Percentiles rank a stretch among this genome's conserved stretches.
Conservation (phyloP, 2,113 vertebrate genomes). For the Callorhinus ursinus region DNA sequence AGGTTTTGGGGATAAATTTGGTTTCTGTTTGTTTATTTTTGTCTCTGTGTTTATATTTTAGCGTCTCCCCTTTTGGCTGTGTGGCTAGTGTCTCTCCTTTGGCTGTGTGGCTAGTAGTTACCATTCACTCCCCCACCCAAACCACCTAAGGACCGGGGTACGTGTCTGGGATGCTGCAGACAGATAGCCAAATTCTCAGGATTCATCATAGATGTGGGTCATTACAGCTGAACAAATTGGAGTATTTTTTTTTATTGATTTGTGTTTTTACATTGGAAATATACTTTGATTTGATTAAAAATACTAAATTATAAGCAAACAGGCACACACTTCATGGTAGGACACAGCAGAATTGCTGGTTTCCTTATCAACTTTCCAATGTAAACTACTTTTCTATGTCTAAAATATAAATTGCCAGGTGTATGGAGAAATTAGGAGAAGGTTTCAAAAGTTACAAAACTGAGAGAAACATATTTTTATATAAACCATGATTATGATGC, state of each 20-base stretch:
- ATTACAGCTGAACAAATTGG: not conserved
- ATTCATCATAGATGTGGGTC: not conserved
- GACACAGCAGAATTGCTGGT: not conserved
- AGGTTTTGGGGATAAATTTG: not conserved
- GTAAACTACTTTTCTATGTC: not conserved
- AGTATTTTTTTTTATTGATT: not conserved
- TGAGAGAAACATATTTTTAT: not conserved
- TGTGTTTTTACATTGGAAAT: not conserved
- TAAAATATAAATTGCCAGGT: not conserved
- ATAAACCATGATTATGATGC: not conserved
- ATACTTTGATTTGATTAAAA: conserved; percentile 27
- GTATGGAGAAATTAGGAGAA: not conserved
- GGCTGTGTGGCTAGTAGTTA: too few relatives aligned
- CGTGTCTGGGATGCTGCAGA: not conserved
- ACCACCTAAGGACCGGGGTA: not conserved
- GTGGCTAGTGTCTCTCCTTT: not conserved
- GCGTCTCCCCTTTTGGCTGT: not conserved
- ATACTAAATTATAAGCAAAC: not conserved
- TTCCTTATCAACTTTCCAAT: conserved; percentile 21
- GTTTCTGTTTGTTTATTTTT: not conserved
- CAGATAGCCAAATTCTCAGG: not conserved
- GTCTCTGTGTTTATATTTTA: not conserved
- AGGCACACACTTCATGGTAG: not conserved
- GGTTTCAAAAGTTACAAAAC: not conserved
- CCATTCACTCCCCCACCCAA: not conserved